Evolutionary conservation across 2,797 vertebrate genomes (phyloP).

Genomic region (Dallia pectoralis): DNA sequence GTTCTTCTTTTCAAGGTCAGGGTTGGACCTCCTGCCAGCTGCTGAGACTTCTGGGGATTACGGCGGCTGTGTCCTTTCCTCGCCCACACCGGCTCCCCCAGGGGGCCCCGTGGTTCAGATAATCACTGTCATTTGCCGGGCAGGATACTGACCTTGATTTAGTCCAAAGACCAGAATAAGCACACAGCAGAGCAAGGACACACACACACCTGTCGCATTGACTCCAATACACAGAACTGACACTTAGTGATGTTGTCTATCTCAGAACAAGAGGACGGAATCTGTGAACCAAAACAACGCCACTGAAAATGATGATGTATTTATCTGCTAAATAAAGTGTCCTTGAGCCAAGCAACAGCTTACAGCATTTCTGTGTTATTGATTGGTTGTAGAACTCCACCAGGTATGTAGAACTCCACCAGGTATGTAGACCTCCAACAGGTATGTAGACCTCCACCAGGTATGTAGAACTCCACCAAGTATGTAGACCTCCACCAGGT

Average conservation of each 20-base stretch:
- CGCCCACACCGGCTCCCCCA: conserved; percentile 20
- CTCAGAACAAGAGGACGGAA: neutral
- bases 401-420: no score
- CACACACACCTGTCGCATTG: conserved; percentile 28
- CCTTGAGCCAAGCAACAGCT: no score
- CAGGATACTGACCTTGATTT: conserved; percentile 44
- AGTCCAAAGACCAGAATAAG: conserved; percentile 38
- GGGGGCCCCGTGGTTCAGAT: conserved; percentile 49
- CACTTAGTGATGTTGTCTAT: no score
- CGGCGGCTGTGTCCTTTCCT: neutral
- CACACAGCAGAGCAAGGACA: conserved; percentile 14
- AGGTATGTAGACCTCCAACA: no score
- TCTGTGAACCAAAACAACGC: neutral
- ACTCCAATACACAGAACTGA: no score
- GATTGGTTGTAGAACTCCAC: no score
- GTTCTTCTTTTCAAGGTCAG: conserved; percentile 4
- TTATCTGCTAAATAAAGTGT: no score
- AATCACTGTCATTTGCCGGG: conserved; percentile 53
- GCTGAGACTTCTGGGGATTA: neutral
- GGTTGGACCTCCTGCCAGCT: neutral
- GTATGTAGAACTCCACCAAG: no score
- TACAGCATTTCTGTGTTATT: no score
- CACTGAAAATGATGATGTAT: neutral
- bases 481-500: no score
- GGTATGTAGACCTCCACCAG: no score